Evolutionary conservation across 2,888 invertebrate species (phyloP), one percentile per base, ranked within the genome.

Genomic region (Agrotis puta): DNA sequence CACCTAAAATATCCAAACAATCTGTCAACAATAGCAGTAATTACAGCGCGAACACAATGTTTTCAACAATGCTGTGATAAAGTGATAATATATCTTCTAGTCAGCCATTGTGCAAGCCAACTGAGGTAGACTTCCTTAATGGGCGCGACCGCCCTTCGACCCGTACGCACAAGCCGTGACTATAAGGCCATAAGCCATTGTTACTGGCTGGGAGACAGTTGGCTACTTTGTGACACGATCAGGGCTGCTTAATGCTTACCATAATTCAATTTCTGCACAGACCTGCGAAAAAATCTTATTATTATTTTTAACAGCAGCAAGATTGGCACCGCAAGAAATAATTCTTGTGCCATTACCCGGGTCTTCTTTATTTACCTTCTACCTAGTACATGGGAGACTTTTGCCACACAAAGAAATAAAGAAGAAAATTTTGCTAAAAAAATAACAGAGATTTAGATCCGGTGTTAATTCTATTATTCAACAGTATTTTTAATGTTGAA

Each of bases 91-190:
- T 54, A 77, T 61, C 11, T 66, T 66, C 47, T 75, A 76, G 74
- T 75, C 65, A 72, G 81, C 77, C 77, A 87, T 90, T 90, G 89
- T 89, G 84, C 79, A 83, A 80, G 80, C 70, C 81, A 86, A 87
- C 63, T 83, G 84, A 81, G 87, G 86, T 88, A 81, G 79, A 90
- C 90, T 91, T 92, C 92, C 92, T 91, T 85, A 85, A 88, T 87
- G 87, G 87, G 87, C 84, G 85, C 84, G 80, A 80, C 80, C 82
- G 83, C 82, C 82, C 79, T 84, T 81, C 77, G 85, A 74, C 78
- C 79, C 82, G 82, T 62, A 74, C 65, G 77, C 79, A 81, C 39
- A 66, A 64, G 79, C 86, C 88, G 88, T 90, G 87, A 88, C 88
- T 72, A 59, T 71, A 79, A 80, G 76, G 67, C 81, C 72, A 61